Conservation (phyloP, 2,113 vertebrate genomes). For the Petroica traversi region DNA sequence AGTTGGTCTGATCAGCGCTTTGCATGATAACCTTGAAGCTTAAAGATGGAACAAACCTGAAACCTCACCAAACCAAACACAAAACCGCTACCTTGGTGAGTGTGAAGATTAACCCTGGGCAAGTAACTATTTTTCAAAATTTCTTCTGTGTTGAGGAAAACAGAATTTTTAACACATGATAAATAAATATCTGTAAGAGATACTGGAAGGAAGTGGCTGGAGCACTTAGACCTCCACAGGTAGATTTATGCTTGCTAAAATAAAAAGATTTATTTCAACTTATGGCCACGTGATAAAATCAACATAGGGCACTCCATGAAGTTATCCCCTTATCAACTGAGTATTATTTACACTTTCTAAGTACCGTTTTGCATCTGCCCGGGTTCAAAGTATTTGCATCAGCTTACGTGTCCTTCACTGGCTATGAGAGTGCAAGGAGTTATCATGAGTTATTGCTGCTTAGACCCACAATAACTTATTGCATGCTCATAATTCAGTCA, state of each 20-base stretch:
- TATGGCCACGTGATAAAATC: neutral
- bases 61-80: neutral
- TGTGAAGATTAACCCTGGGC: neutral
- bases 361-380: neutral
- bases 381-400: neutral
- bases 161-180: neutral
- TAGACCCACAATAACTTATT: neutral
- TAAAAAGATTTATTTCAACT: neutral
- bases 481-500: neutral
- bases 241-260: neutral
- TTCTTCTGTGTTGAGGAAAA: neutral
- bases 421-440: neutral
- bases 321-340: neutral
- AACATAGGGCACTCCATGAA: neutral
- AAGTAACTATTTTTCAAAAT: neutral
- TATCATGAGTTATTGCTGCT: neutral
- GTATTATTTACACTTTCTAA: neutral
- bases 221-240: neutral
- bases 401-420: neutral
- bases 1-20: neutral
- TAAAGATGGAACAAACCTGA: neutral
- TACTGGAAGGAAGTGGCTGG: neutral
- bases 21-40: neutral
- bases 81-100: neutral
- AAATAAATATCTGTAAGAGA: neutral